phyloP scores from a whole-genome alignment of 2,113 vertebrate genomes.

The Boulengerochromis microlepis region DNA sequence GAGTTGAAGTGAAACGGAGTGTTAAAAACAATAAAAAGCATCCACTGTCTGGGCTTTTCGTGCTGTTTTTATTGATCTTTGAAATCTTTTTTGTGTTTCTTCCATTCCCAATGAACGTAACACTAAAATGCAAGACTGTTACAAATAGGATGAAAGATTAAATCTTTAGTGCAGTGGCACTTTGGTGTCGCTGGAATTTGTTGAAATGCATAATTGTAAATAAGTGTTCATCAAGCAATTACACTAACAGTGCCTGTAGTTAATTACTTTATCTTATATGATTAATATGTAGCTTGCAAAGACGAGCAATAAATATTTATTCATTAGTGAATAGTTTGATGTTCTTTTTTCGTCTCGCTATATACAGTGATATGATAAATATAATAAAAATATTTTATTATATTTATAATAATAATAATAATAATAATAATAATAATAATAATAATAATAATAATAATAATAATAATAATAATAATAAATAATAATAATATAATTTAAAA shows the following conservation, averaged over 20 bases:
- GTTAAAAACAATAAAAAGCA: neutral
- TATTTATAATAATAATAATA: neutral
- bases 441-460: too few relatives aligned
- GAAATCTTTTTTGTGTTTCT: neutral
- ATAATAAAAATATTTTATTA: neutral
- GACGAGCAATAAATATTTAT: neutral
- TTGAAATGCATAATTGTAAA: neutral
- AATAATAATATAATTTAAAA: neutral
- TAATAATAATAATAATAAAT: neutral
- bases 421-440: too few relatives aligned
- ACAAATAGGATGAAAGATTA: neutral
- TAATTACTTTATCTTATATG: neutral
- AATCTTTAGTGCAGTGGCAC: neutral
- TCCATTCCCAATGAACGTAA: neutral
- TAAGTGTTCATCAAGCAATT: neutral
- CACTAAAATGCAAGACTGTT: neutral
- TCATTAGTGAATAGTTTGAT: neutral
- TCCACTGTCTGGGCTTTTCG: neutral
- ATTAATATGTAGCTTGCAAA: neutral
- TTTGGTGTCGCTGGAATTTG: neutral
- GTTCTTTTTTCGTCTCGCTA: neutral
- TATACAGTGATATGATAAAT: neutral
- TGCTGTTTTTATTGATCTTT: neutral
- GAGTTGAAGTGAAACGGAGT: neutral
- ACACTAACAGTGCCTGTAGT: neutral